Evolutionary conservation across 2,113 vertebrate species (phyloP).

Genomic region (Circaetus gallicus): DNA sequence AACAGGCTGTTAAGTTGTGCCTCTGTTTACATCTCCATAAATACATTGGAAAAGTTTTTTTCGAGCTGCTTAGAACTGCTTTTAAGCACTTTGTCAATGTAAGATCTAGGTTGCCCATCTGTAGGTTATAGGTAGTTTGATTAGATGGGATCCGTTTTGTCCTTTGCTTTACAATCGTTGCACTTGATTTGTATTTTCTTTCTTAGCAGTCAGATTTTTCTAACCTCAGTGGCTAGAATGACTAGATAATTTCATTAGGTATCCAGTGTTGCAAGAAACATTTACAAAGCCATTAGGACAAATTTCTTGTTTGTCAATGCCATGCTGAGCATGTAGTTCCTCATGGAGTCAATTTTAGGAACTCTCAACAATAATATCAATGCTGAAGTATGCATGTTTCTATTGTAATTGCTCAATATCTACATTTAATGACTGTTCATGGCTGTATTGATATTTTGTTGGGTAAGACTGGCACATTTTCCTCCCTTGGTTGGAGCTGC

Average conservation of each 20-base stretch:
- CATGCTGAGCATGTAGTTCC: constrained; percentile 10
- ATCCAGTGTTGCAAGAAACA: background rate
- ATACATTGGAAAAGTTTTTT: background rate
- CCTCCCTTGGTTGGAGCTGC: background rate
- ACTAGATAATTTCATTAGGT: background rate
- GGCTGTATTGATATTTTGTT: background rate
- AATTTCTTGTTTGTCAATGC: background rate
- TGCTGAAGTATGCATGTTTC: background rate
- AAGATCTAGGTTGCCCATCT: background rate
- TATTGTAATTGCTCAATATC: background rate
- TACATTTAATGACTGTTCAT: background rate
- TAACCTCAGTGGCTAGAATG: background rate
- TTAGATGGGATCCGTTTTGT: background rate
- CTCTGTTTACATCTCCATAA: background rate
- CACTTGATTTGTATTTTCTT: background rate
- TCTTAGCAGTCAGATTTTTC: background rate
- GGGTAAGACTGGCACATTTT: background rate
- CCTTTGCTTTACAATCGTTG: background rate
- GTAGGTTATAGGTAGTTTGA: too few species aligned
- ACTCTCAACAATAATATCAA: background rate
- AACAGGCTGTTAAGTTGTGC: background rate
- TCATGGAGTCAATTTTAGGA: background rate
- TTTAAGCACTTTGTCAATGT: background rate
- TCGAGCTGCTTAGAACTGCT: background rate
- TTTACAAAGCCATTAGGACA: background rate